Evolutionary conservation across 64 coral and sea anemone genomes (phyloP), one percentile per base, ranked within the genome.

Genomic region (Catalaphyllia jardinei): DNA sequence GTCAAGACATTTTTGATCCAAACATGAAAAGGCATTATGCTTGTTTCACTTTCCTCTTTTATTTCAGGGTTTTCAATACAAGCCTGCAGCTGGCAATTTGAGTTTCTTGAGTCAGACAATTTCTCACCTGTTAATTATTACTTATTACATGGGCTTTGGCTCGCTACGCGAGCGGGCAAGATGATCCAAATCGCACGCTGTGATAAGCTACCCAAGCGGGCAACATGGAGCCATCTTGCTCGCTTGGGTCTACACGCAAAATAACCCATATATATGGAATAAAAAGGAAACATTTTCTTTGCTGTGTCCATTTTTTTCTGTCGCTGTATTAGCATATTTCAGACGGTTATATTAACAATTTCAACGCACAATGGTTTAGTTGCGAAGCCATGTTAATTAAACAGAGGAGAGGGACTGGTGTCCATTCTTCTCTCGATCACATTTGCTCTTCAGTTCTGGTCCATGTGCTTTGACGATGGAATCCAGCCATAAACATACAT

Each of bases 261-360:
- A n/a, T n/a, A n/a, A n/a, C n/a, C n/a, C n/a, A n/a, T n/a, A n/a
- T 79, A 78, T 79, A 78, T 89, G 87, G 87, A 89, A 89, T 67
- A 65, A 89, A 71, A 89, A 89, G 75, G 65, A 89, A 89, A 89
- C 74, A 20, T 67, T 89, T 89, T 89, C 74, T 89, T 79, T 78
- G 87, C 31, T 89, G 87, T 89, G 74, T 79, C 74, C 87, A 89
- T 78, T 89, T 89, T 89, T 89, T 57, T 77, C 78, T 52, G 62
- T 89, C 20, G 74, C 75, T 79, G 87, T 42, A 79, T 89, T 78
- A 79, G 31, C 24, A 77, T 75, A 63, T 88, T 88, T 77, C 86
- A 77, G 73, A 88, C 49, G 73, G 72, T 77, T 76, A 28, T 77
- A 77, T 75, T 77, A 77, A 88, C 17, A 52, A 88, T 62, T 88